These are phyloP conservation scores for Oryzias sinensis DNA, from an alignment of 2,797 vertebrate species.

Conservation along the genomic window DNA sequence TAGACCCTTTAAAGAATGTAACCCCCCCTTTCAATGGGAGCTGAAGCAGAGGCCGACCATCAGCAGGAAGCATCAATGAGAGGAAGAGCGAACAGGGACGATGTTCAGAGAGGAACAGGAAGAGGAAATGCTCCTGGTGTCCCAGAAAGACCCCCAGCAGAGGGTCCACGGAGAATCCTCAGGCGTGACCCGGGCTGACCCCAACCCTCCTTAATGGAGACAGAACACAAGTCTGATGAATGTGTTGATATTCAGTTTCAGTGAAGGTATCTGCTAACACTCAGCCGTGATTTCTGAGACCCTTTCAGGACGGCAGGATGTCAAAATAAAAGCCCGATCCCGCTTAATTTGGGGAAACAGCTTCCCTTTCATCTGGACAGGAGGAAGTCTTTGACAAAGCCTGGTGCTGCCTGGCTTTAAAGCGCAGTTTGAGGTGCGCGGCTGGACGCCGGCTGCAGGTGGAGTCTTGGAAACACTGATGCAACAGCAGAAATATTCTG, in stretches of 20 bases:
- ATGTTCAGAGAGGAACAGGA: too few species aligned
- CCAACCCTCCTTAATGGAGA: not conserved
- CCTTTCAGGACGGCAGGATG: conserved; percentile 4
- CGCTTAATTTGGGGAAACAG: conserved; percentile 45
- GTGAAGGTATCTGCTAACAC: not conserved
- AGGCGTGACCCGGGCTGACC: too few species aligned
- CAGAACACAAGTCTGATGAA: not conserved
- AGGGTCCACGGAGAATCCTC: too few species aligned
- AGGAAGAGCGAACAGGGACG: too few species aligned
- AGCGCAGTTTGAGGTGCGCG: conserved; percentile 50
- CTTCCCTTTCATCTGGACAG: conserved; percentile 50
- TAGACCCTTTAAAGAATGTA: too few species aligned
- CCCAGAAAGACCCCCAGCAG: too few species aligned
- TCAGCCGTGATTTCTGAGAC: conserved; percentile 4
- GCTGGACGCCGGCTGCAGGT: conserved; percentile 65
- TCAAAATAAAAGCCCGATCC: conserved; percentile 22
- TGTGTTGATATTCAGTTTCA: not conserved
- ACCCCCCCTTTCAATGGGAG: too few species aligned
- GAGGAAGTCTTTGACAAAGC: conserved; percentile 55
- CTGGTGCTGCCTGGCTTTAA: conserved; percentile 57
- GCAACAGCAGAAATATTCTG: conserved; percentile 66
- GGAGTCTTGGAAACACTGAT: conserved; percentile 69
- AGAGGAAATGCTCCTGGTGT: too few species aligned
- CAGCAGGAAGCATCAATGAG: too few species aligned
- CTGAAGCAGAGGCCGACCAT: too few species aligned